phyloP scores from a whole-genome alignment of 2,113 vertebrate genomes.

The Cettia cetti region DNA sequence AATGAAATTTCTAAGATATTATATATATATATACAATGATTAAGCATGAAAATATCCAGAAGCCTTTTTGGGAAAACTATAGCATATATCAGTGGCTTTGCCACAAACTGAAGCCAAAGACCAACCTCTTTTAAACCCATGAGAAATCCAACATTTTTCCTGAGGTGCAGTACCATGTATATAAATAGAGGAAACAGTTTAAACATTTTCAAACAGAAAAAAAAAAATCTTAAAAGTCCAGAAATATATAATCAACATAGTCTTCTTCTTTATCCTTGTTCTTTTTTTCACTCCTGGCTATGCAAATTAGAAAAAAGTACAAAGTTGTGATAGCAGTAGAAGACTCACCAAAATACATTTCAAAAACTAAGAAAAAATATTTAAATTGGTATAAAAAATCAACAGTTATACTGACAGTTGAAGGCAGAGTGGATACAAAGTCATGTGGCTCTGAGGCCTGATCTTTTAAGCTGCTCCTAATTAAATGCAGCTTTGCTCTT shows the following conservation, averaged over 20 bases:
- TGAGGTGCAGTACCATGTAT: accelerated
- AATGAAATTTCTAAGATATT: background rate
- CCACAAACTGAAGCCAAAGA: background rate
- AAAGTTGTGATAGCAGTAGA: background rate
- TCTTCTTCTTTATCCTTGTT: background rate
- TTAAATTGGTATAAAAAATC: background rate
- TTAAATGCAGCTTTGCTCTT: constrained; percentile 57
- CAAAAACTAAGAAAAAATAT: background rate
- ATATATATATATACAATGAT: background rate
- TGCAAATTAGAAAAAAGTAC: background rate
- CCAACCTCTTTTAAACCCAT: background rate
- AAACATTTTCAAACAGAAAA: background rate
- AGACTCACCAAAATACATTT: background rate
- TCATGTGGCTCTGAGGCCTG: constrained; percentile 24
- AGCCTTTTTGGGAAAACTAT: background rate
- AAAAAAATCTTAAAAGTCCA: background rate
- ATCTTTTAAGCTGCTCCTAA: constrained; percentile 60
- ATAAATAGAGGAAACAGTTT: background rate
- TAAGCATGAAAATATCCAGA: background rate
- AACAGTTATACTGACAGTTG: background rate
- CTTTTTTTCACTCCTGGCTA: background rate
- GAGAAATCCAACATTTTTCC: background rate
- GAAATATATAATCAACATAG: background rate
- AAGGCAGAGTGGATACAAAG: background rate
- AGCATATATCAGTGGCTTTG: background rate